Conservation (phyloP, 2,888 invertebrate genomes). For the Trissolcus japonicus region DNA sequence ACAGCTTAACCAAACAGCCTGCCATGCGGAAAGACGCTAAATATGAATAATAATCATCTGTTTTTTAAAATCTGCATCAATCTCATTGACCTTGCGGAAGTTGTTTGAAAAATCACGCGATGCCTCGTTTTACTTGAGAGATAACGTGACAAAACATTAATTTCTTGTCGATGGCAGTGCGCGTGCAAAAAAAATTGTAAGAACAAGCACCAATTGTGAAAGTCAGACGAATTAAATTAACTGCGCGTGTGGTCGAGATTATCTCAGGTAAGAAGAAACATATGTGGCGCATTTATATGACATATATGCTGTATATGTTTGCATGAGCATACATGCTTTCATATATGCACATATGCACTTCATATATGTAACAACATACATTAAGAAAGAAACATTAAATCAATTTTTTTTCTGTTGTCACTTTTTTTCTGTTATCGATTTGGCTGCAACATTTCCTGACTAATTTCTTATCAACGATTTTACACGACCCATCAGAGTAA, state of each 20-base stretch:
- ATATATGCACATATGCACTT: too few species aligned
- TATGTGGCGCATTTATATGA: too few species aligned
- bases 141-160: slow-evolving; percentile 26
- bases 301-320: too few species aligned
- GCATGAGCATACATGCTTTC: too few species aligned
- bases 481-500: neutral
- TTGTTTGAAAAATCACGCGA: neutral
- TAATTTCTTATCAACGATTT: too few species aligned
- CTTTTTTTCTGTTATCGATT: too few species aligned
- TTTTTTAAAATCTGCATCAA: neutral
- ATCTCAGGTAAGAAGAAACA: too few species aligned
- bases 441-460: too few species aligned
- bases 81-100: slow-evolving; percentile 3
- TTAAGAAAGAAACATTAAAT: too few species aligned
- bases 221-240: slow-evolving; percentile 10
- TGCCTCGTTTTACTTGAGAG: slow-evolving; percentile 9
- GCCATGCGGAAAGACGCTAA: slow-evolving; percentile 23
- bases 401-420: too few species aligned
- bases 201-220: slow-evolving; percentile 22
- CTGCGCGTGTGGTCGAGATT: neutral
- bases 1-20: slow-evolving; percentile 7
- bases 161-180: neutral
- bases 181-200: slow-evolving; percentile 5
- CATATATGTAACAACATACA: too few species aligned
- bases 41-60: slow-evolving; percentile 6